Evolutionary conservation across 1,140 invertebrate species (phyloP), one percentile per base, ranked within the genome.

Genomic region (Drosophila ohnishii): DNA sequence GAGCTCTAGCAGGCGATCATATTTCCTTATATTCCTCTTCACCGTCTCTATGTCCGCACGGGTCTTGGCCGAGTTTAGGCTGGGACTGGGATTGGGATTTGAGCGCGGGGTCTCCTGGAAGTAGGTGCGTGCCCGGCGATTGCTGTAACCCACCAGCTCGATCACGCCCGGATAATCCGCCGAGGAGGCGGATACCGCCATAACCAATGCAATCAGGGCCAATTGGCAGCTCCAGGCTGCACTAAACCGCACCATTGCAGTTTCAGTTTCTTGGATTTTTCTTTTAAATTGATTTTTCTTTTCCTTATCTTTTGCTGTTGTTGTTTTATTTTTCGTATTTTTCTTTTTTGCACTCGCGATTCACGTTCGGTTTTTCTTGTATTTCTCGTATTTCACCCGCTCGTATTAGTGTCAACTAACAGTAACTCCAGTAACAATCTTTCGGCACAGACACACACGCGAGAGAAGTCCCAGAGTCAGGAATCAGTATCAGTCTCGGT

Each of bases 371-470:
- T 63, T 75, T 53, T 55, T 61, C 56, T 53, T 61, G 48, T 22
- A 70, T 77, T 61, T 77, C 64, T 70, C 51, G 67, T 71, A 71
- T 59, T 69, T 77, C 55, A 32, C 65, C 58, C 51, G 70, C 62
- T 76, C 59, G 85, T 77, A 89, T 90, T 77, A 90, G 74, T 90
- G 89, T 90, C 89, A 90, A 89, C 85, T 90, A 90, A 90, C 89
- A 89, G 89, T 90, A 80, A 80, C 82, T 77, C 50, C 51, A 59
- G 34, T 55, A 55, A 55, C 51, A 62, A 72, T 66, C 59, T 72
- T 72, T 34, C 56, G 53, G 32, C 65, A 58, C 53, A 69, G 58
- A 73, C 53, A 63, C 59, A 75, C 70, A 77, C 50, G 59, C 70
- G 70, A 79, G 51, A 55, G 32, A 34, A 44, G 48, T 64, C 37